phyloP scores from a whole-genome alignment of 2,113 vertebrate genomes.

The Cisticola juncidis region DNA sequence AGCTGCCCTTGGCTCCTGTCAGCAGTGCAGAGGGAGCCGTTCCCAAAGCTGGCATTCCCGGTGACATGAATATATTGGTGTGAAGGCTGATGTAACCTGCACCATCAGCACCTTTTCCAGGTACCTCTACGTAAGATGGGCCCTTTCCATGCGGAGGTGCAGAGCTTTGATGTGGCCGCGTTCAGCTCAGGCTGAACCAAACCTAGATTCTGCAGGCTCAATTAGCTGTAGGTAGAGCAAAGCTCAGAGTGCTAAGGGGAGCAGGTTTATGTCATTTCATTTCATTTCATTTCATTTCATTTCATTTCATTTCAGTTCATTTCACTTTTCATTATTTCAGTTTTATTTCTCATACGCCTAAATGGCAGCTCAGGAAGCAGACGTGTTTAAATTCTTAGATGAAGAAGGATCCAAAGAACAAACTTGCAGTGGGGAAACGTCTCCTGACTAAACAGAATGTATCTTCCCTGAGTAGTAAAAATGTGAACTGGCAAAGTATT shows the following conservation, averaged over 20 bases:
- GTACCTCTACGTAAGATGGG: neutral
- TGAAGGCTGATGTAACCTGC: conserved; percentile 30
- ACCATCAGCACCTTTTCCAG: conserved; percentile 40
- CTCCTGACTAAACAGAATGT: conserved; percentile 24
- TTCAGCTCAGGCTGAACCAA: conserved; percentile 1
- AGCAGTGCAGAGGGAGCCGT: neutral
- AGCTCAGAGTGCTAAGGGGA: conserved; percentile 19
- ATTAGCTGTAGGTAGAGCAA: neutral
- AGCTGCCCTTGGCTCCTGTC: neutral
- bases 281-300: neutral
- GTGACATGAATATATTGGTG: neutral
- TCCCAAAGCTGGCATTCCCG: neutral
- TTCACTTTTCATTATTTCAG: neutral
- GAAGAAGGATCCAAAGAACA: conserved; percentile 62
- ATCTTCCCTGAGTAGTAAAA: conserved; percentile 42
- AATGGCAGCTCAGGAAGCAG: conserved; percentile 62
- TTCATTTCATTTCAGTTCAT: neutral
- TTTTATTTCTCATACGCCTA: conserved; percentile 23
- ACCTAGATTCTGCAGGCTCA: neutral
- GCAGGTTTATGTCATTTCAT: neutral
- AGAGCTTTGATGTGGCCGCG: conserved; percentile 58
- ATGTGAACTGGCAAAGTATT: neutral
- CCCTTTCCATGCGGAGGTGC: conserved; percentile 6
- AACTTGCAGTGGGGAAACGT: conserved; percentile 50
- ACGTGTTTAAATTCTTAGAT: conserved; percentile 47